phyloP scores from a whole-genome alignment of 2,797 vertebrate species.

The Pygocentrus nattereri region DNA sequence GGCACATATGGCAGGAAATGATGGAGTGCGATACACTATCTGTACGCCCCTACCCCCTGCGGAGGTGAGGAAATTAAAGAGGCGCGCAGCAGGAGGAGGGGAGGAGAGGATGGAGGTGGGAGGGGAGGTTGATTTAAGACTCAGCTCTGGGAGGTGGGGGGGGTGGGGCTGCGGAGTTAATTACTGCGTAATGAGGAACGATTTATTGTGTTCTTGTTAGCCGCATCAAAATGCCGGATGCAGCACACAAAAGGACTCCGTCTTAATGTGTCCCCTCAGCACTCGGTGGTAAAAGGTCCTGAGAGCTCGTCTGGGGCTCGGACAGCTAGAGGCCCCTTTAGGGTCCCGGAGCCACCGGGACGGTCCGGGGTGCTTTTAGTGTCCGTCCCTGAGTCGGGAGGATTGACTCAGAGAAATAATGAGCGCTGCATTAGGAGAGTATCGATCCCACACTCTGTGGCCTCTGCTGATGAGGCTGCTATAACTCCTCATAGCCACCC shows the following conservation, averaged over 20 bases:
- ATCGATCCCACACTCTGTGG: slow-evolving; percentile 62
- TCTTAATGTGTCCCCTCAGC: slow-evolving; percentile 58
- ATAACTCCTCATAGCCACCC: slow-evolving; percentile 55
- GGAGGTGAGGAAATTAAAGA: slow-evolving; percentile 85
- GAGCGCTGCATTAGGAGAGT: slow-evolving; percentile 63
- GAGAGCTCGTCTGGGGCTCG: slow-evolving; percentile 59
- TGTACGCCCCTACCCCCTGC: slow-evolving; percentile 71
- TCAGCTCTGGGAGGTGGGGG: slow-evolving; percentile 77
- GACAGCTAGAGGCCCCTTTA: slow-evolving; percentile 54
- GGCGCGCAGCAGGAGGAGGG: slow-evolving; percentile 75
- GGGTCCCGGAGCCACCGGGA: slow-evolving; percentile 59
- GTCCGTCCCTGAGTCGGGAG: slow-evolving; percentile 58
- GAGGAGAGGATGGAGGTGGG: slow-evolving; percentile 67
- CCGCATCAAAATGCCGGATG: slow-evolving; percentile 82
- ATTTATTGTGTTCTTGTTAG: slow-evolving; percentile 90
- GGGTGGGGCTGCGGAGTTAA: slow-evolving; percentile 83
- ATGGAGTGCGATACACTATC: slow-evolving; percentile 77
- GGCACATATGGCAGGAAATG: slow-evolving; percentile 73
- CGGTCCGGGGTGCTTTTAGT: slow-evolving; percentile 65
- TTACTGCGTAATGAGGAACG: slow-evolving; percentile 90
- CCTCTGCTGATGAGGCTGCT: slow-evolving; percentile 48
- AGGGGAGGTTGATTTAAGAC: slow-evolving; percentile 80
- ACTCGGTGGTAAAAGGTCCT: slow-evolving; percentile 52
- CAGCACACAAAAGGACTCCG: slow-evolving; percentile 65
- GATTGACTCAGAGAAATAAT: slow-evolving; percentile 65